Evolutionary conservation across 2,113 vertebrate genomes (phyloP).

Genomic region (Dascyllus trimaculatus): DNA sequence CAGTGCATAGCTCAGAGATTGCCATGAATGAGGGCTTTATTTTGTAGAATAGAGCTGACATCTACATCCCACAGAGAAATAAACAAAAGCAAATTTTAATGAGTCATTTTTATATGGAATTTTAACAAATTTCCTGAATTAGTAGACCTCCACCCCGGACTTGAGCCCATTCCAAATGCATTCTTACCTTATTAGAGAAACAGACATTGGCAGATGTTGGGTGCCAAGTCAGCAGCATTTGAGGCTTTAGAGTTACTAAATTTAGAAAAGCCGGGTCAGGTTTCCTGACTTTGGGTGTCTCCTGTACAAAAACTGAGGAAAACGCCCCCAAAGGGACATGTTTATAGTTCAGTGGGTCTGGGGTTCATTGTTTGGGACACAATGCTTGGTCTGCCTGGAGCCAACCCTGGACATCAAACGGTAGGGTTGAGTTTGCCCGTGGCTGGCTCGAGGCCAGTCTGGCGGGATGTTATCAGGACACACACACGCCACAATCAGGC

Average conservation of each 20-base stretch:
- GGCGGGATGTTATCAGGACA: constrained; percentile 77
- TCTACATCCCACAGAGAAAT: background rate
- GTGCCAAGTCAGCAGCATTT: constrained; percentile 79
- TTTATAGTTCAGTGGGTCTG: constrained; percentile 86
- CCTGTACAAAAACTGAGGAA: constrained; percentile 82
- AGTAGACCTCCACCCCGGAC: constrained; percentile 24
- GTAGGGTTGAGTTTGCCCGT: constrained; percentile 81
- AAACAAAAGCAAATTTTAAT: background rate
- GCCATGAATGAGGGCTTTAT: background rate
- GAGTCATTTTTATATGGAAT: background rate
- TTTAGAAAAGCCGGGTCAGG: constrained; percentile 80
- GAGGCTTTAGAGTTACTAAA: constrained; percentile 76
- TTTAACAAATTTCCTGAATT: constrained; percentile 32
- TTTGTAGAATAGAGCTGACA: background rate
- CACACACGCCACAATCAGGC: constrained; percentile 61
- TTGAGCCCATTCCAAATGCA: constrained; percentile 41
- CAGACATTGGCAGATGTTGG: constrained; percentile 22
- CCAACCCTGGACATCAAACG: constrained; percentile 85
- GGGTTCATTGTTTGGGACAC: constrained; percentile 88
- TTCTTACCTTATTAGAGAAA: constrained; percentile 50
- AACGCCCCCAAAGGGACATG: constrained; percentile 84
- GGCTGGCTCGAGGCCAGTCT: constrained; percentile 79
- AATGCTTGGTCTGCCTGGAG: constrained; percentile 89
- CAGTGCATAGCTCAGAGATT: background rate
- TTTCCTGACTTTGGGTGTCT: constrained; percentile 87